phyloP scores from a whole-genome alignment of 2,797 vertebrate species.

The Phoxinus dragarum region DNA sequence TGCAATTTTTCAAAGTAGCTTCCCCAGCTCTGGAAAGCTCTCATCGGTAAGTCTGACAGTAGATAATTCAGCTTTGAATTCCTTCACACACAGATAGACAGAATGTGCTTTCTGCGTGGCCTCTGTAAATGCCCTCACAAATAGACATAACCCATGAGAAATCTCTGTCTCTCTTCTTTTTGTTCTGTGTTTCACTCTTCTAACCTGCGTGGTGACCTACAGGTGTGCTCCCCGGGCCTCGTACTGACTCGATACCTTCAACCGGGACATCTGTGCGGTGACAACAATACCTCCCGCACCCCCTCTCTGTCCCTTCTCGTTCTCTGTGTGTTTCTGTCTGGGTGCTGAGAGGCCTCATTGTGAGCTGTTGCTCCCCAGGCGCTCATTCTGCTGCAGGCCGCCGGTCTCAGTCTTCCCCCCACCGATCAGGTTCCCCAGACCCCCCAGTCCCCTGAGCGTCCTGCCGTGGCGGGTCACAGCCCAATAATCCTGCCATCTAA shows the following conservation, averaged over 20 bases:
- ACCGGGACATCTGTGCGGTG: constrained; percentile 43
- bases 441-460: constrained; percentile 49
- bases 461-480: constrained; percentile 53
- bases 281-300: constrained; percentile 16
- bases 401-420: constrained; percentile 30
- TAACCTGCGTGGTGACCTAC: constrained; percentile 38
- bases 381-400: constrained; percentile 47
- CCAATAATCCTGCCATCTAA: constrained; percentile 54
- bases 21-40: not conserved
- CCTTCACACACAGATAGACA: not conserved
- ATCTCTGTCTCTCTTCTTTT: not conserved
- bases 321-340: constrained; percentile 25
- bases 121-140: constrained; percentile 18
- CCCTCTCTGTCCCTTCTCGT: constrained; percentile 12
- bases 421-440: constrained; percentile 52
- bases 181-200: not conserved
- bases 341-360: constrained; percentile 57
- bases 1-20: not conserved
- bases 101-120: constrained; percentile 2
- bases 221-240: constrained; percentile 23
- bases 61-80: not conserved
- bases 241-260: constrained; percentile 30
- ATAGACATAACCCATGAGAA: constrained; percentile 48
- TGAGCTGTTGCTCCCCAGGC: constrained; percentile 51
- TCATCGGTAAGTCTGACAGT: not conserved